These are phyloP conservation scores for Eilema sororculum DNA, from an alignment of 2,888 invertebrate species.

Conservation along the genomic window DNA sequence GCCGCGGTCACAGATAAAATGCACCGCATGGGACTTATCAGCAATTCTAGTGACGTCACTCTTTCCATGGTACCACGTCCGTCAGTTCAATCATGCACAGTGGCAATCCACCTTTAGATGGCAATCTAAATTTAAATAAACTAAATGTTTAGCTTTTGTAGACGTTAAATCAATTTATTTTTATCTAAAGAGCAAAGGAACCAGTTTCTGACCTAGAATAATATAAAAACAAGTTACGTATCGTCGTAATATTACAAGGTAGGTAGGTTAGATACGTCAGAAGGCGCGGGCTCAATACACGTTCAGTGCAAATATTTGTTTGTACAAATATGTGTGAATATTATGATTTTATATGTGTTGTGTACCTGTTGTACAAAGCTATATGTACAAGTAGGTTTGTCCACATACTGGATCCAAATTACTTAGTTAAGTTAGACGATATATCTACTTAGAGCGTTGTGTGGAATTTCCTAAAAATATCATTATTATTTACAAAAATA, in stretches of 20 bases:
- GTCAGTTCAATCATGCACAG: no score
- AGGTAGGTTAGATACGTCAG: not conserved
- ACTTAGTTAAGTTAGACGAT: not conserved
- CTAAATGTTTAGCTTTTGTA: no score
- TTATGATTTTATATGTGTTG: not conserved
- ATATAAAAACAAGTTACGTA: not conserved
- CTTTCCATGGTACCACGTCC: no score
- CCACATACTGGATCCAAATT: not conserved
- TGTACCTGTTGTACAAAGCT: not conserved
- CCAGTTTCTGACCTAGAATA: conserved; percentile 2
- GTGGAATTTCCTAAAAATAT: not conserved
- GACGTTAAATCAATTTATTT: not conserved
- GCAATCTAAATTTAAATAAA: no score
- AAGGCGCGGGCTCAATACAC: not conserved
- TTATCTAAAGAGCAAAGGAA: not conserved
- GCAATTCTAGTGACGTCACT: no score
- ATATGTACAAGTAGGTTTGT: not conserved
- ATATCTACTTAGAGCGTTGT: not conserved
- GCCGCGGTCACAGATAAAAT: no score
- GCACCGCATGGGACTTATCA: no score
- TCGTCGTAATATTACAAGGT: not conserved
- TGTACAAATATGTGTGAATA: not conserved
- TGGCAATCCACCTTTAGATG: no score
- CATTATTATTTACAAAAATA: not conserved
- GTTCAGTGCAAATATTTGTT: not conserved